A percentile compares a stretch with the other conserved stretches of the same genome.
These are phyloP conservation scores for Odobenus rosmarus DNA, from an alignment of 2,113 vertebrate species.

Conservation along the genomic window DNA sequence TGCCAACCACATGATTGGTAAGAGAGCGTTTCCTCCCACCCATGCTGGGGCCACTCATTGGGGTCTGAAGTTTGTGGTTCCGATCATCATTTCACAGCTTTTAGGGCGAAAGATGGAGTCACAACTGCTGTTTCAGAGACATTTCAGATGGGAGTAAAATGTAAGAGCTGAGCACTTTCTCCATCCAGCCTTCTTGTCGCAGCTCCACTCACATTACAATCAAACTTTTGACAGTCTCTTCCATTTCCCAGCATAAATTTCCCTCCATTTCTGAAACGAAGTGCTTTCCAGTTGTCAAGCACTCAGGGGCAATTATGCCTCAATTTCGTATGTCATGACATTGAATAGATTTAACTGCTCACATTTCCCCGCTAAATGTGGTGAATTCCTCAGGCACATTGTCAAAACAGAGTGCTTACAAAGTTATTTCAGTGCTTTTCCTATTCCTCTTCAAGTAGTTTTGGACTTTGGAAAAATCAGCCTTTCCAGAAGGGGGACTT, in stretches of 20 bases:
- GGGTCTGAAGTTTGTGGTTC: slow-evolving; percentile 50
- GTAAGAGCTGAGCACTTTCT: slow-evolving; percentile 65
- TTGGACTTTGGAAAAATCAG: slow-evolving; percentile 72
- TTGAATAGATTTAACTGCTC: slow-evolving; percentile 84
- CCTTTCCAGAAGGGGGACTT: slow-evolving; percentile 57
- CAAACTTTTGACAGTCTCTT: slow-evolving; percentile 84
- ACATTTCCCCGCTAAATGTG: slow-evolving; percentile 80
- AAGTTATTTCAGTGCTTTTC: slow-evolving; percentile 56
- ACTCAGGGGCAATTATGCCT: slow-evolving; percentile 85
- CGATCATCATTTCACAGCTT: slow-evolving; percentile 62
- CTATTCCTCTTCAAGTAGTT: slow-evolving; percentile 43
- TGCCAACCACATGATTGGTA: slow-evolving; percentile 99
- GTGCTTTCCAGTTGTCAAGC: slow-evolving; percentile 84
- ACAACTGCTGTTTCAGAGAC: slow-evolving; percentile 51
- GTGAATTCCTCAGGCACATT: slow-evolving; percentile 80
- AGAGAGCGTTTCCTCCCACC: slow-evolving; percentile 81
- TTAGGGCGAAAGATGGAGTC: slow-evolving; percentile 70
- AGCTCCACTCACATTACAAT: slow-evolving; percentile 77
- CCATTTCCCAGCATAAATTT: slow-evolving; percentile 82
- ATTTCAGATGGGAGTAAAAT: slow-evolving; percentile 74
- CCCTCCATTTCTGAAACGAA: slow-evolving; percentile 78
- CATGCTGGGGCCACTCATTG: slow-evolving; percentile 41
- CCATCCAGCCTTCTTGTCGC: slow-evolving; percentile 65
- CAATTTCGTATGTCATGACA: slow-evolving; percentile 85
- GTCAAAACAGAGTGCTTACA: slow-evolving; percentile 83